These are phyloP conservation scores for Agrypnus murinus DNA, from an alignment of 2,888 invertebrate genomes.

Conservation along the genomic window DNA sequence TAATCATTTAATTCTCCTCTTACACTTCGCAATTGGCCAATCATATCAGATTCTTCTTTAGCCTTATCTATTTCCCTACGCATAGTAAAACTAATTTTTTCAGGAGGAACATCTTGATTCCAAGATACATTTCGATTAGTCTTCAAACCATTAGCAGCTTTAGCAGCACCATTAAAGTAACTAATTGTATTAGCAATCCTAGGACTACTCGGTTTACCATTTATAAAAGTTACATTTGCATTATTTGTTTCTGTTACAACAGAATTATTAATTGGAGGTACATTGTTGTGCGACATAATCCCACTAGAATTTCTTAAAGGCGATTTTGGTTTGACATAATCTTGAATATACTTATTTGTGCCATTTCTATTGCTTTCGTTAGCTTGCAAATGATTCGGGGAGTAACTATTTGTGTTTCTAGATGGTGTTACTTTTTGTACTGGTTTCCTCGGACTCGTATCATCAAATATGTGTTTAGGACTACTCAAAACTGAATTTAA, in stretches of 20 bases:
- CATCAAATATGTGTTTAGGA: constrained; percentile 75
- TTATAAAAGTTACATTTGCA: constrained; percentile 67
- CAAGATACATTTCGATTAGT: constrained; percentile 77
- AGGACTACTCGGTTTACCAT: constrained; percentile 67
- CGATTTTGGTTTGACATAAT: constrained; percentile 80
- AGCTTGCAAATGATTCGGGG: constrained; percentile 58
- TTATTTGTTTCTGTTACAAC: constrained; percentile 71
- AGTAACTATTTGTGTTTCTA: constrained; percentile 72
- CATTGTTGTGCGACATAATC: constrained; percentile 76
- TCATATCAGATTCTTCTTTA: constrained; percentile 89
- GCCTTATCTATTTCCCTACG: constrained; percentile 93
- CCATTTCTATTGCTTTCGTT: constrained; percentile 70
- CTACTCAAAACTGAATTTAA: constrained; percentile 72
- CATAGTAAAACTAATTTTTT: constrained; percentile 93
- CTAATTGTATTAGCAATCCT: constrained; percentile 76
- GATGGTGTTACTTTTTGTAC: constrained; percentile 88
- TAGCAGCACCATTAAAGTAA: constrained; percentile 75
- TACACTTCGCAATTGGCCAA: constrained; percentile 88
- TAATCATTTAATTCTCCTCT: constrained; percentile 69
- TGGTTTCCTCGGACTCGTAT: constrained; percentile 76
- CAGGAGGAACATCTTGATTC: constrained; percentile 81
- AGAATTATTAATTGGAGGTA: constrained; percentile 68
- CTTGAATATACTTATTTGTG: constrained; percentile 59
- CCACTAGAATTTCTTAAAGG: constrained; percentile 78
- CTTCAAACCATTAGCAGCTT: constrained; percentile 68